These are phyloP conservation scores for Actenoides hombroni DNA, from an alignment of 2,113 vertebrate genomes.

Conservation along the genomic window DNA sequence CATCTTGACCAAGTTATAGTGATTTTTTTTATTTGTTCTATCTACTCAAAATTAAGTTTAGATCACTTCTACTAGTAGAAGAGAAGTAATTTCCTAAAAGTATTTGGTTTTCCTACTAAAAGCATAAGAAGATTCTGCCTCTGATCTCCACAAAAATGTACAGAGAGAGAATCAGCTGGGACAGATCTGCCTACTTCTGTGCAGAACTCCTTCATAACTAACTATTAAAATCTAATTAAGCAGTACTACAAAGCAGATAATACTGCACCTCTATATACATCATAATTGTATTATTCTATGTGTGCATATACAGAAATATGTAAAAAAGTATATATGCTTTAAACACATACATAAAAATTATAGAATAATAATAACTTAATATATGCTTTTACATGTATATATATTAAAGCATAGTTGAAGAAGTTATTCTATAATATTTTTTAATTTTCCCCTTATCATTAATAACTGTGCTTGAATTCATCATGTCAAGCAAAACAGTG, in stretches of 20 bases:
- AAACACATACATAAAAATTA: not conserved
- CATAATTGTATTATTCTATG: not conserved
- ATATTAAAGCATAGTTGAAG: not conserved
- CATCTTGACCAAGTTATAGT: not conserved
- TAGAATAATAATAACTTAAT: not conserved
- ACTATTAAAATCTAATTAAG: not conserved
- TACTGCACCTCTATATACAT: not conserved
- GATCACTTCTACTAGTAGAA: not conserved
- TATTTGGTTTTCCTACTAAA: not conserved
- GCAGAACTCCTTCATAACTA: not conserved
- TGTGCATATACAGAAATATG: too few relatives aligned
- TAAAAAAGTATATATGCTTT: not conserved
- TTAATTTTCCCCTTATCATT: not conserved
- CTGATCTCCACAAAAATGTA: not conserved
- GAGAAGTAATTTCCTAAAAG: not conserved
- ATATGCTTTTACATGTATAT: too few relatives aligned
- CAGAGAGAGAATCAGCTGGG: not conserved
- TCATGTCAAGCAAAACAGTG: not conserved
- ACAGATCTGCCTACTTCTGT: not conserved
- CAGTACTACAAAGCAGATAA: not conserved
- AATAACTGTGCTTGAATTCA: not conserved
- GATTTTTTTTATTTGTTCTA: not conserved
- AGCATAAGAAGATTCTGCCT: not conserved
- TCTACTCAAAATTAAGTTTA: not conserved
- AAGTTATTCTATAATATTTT: not conserved